These are phyloP conservation scores for Neoitamus cyanurus DNA, from an alignment of 2,888 invertebrate genomes.

Conservation along the genomic window DNA sequence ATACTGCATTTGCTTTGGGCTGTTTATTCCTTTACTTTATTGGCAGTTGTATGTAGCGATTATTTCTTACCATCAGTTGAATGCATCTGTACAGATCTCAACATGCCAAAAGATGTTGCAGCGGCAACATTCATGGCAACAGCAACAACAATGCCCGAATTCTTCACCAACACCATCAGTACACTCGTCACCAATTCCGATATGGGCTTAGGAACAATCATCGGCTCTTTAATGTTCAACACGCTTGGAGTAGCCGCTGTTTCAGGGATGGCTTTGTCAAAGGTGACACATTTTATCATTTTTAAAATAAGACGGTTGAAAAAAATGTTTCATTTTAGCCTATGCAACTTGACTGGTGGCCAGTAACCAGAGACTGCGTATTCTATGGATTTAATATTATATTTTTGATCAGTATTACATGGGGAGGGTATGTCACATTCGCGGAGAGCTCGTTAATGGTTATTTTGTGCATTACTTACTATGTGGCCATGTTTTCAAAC, in stretches of 20 bases:
- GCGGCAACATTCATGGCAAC: constrained; percentile 98
- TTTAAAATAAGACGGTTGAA: background rate
- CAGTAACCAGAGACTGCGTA: constrained; percentile 82
- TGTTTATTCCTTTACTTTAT: constrained; percentile 84
- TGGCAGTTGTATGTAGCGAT: constrained; percentile 91
- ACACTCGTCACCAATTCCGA: constrained; percentile 86
- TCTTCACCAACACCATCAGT: constrained; percentile 91
- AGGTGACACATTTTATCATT: constrained; percentile 66
- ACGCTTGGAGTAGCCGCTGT: constrained; percentile 86
- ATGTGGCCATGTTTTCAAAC: constrained; percentile 78
- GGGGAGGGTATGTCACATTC: constrained; percentile 84
- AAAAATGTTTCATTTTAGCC: too few species aligned
- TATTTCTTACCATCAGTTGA: constrained; percentile 93
- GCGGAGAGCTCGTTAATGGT: constrained; percentile 81
- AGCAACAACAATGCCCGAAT: constrained; percentile 94
- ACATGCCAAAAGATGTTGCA: constrained; percentile 87
- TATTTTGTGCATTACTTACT: constrained; percentile 79
- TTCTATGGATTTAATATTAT: constrained; percentile 81
- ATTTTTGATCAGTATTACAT: constrained; percentile 77
- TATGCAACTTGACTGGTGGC: constrained; percentile 81
- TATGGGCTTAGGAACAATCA: constrained; percentile 87
- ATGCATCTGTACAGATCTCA: constrained; percentile 82
- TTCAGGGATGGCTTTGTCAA: constrained; percentile 78
- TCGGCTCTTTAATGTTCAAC: constrained; percentile 89
- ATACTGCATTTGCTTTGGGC: constrained; percentile 80